A percentile compares a stretch with the other conserved stretches of the same genome.
Conservation (phyloP, 1,140 invertebrate genomes). For the Drosophila erecta region DNA sequence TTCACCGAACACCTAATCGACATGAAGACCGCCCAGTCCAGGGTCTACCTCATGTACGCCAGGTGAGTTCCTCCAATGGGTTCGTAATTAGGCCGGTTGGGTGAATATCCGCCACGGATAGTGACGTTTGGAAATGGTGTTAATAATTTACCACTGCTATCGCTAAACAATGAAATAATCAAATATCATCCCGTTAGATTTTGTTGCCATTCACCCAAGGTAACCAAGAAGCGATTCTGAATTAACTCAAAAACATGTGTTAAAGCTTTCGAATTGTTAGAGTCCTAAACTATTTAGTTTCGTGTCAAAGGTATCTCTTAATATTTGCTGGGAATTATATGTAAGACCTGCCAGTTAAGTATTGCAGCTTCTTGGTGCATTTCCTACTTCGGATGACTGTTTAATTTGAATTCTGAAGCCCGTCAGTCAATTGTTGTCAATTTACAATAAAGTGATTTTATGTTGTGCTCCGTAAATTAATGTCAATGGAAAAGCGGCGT, state of each 20-base stretch:
- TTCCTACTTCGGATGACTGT: conserved; percentile 7
- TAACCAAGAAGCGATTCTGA: too few relatives aligned
- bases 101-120: too few relatives aligned
- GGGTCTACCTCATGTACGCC: conserved; percentile 97
- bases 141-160: not conserved
- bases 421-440: conserved; percentile 37
- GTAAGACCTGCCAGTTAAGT: not conserved
- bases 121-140: not conserved
- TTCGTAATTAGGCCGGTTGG: not conserved
- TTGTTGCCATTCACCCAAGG: not conserved
- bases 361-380: not conserved
- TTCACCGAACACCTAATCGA: conserved; percentile 92
- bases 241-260: too few relatives aligned
- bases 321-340: not conserved
- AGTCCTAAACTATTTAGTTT: too few relatives aligned
- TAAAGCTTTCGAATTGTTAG: too few relatives aligned
- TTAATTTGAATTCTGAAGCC: conserved; percentile 25
- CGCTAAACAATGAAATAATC: not conserved
- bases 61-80: conserved; percentile 87
- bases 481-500: conserved; percentile 34
- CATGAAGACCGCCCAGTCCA: conserved; percentile 92
- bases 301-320: too few relatives aligned
- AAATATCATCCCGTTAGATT: not conserved
- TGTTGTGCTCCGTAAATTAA: conserved; percentile 30
- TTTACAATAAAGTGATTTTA: conserved; percentile 30